These are phyloP conservation scores for Himalopsyche japonica DNA, from an alignment of 2,888 invertebrate genomes.

Conservation along the genomic window DNA sequence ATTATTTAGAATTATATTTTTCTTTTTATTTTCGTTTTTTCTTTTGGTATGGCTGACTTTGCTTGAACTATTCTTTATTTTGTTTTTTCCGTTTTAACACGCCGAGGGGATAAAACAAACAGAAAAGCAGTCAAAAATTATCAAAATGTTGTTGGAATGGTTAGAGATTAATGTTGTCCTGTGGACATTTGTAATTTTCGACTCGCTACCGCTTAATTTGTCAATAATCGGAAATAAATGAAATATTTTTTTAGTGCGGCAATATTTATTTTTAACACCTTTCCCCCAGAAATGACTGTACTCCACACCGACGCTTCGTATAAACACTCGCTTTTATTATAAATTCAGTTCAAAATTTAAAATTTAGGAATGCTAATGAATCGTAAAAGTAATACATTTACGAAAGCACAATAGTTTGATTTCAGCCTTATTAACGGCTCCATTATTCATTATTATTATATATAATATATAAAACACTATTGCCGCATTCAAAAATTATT, in stretches of 20 bases:
- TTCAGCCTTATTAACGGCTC: too few species aligned
- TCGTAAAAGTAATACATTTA: too few species aligned
- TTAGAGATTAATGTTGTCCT: neutral
- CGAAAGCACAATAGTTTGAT: too few species aligned
- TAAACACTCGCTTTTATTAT: too few species aligned
- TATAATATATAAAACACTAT: too few species aligned
- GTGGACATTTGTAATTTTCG: neutral
- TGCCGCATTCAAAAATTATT: too few species aligned
- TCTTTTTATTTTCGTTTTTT: conserved; percentile 23
- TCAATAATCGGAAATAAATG: neutral
- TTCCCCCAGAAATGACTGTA: neutral
- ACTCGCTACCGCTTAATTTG: neutral
- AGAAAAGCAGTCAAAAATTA: neutral
- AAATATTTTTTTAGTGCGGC: neutral
- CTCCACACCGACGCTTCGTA: too few species aligned
- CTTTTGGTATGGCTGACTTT: conserved; percentile 39
- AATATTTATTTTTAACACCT: neutral
- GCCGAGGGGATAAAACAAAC: neutral
- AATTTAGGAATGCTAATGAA: too few species aligned
- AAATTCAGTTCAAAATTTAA: too few species aligned
- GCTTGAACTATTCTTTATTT: conserved; percentile 21
- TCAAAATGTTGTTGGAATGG: neutral
- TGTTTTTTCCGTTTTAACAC: neutral
- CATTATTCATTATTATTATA: too few species aligned
- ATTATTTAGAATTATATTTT: conserved; percentile 29